Base-by-base conservation (phyloP, 2,888 invertebrate genomes). In the Leptopilina myrica region DNA sequence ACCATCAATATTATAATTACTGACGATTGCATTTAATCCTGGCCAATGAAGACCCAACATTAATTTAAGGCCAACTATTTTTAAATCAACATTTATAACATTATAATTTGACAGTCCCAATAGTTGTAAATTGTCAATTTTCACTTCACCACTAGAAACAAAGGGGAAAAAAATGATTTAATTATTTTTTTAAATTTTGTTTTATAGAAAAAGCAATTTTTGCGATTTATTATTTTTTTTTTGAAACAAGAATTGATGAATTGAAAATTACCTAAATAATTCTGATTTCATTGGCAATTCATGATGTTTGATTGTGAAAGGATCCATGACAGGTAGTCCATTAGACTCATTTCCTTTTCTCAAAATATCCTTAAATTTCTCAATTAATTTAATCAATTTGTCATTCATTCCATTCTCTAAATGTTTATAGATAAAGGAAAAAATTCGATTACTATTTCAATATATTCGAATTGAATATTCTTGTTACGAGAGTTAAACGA, bases 251-350 rank as follows among this genome's bases (percentile, higher is more conserved):
- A 12, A 9, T 49, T 49, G 49, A 49, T 49, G 12, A 46, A 15
- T 11, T 11, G 20, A 14, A 15, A 64, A 82, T 80, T 67, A 86
- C 86, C 20, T n/a, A 11, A 79, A n/a, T 14, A 65, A 9, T 7
- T 26, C 53, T 2, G 80, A 1, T 5, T 83, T 15, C 4, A 87
- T 0, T 0, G 80, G 5, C 3, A 86, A 0, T 7, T 64, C 11
- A 0, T 82, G 0, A 11, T 78, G 53, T 0, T 11, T 56, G n/a
- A 4, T 1, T 0, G 5, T 0, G 14, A 83, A 82, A 5, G 90
- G 90, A 64, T 91, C 91, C 3, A 88, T 49, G 0, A 79, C 62
- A 0, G 90, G 90, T 40, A 91, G 64, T 14, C 85, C 85, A 0
- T 85, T n/a, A 0, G 76, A 69, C 0, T 40, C 9, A 20, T 87